Base-by-base conservation (phyloP, 2,888 invertebrate genomes). In the Xanthia icteritia region DNA sequence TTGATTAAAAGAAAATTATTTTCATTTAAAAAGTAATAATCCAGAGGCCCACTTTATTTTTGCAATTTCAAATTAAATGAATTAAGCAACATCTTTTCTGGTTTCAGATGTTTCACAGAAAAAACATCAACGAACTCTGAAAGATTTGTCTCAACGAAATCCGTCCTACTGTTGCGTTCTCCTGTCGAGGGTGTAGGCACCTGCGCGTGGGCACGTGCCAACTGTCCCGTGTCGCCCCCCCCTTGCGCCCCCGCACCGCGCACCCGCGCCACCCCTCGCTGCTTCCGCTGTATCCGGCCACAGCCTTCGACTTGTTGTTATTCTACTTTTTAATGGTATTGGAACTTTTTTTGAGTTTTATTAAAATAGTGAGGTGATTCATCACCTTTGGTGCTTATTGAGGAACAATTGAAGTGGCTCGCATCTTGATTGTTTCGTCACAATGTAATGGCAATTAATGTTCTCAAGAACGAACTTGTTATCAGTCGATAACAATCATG, bases 191-290 rank as follows among this genome's bases (percentile, higher is more conserved):
- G 88, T 87, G 86, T 85, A 89, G 91, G 92, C 96, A 95, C 95
- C 96, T 95, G 96, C 94, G 94, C 94, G 81, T 81, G 93, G 94
- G 96, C 95, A 95, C 96, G 96, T 93, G 95, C 95, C 95, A 95
- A 95, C 95, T 94, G 94, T 92, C 93, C 93, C 92, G 90, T 90
- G 84, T 91, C 91, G 82, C 89, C 79, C 86, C 86, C 86, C 31
- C 77, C 79, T 79, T 15, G 9, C 27, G 74, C 82, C 79, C n/a
- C 81, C 54, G 75, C 84, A 51, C 81, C 81, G 74, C 79, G 58
- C 83, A 80, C 78, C 86, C 87, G 83, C 81, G 77, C 83, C 76
- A 86, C 78, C 89, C 88, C 84, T 78, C 83, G 82, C 88, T 88
- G 88, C 90, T 91, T 92, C 92, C 92, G 89, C 91, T 90, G 91